Percentiles rank a stretch among this genome's conserved stretches.
Evolutionary conservation across 1,140 invertebrate genomes (phyloP).

Genomic region (Mercenaria mercenaria): DNA sequence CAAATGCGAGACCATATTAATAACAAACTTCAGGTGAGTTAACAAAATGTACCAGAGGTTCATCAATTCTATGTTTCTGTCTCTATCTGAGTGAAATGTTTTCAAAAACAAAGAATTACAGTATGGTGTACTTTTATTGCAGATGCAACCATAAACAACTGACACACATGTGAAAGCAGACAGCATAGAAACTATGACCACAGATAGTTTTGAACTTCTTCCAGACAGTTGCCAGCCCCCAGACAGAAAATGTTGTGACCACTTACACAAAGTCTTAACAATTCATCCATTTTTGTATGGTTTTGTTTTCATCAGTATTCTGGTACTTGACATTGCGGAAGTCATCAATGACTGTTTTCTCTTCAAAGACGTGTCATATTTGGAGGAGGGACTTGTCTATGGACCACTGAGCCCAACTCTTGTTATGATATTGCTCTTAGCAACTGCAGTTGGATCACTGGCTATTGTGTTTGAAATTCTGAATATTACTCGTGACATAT

Average conservation of each 20-base stretch:
- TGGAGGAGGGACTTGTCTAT: constrained; percentile 65
- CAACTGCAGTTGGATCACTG: constrained; percentile 61
- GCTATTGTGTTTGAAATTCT: constrained; percentile 64
- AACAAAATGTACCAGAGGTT: too few relatives aligned
- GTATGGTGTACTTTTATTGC: too few relatives aligned
- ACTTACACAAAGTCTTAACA: constrained; percentile 43
- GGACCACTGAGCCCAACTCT: constrained; percentile 48
- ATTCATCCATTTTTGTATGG: constrained; percentile 50
- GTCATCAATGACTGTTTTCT: constrained; percentile 67
- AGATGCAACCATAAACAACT: too few relatives aligned
- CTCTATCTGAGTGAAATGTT: too few relatives aligned
- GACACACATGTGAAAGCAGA: too few relatives aligned
- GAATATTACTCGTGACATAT: constrained; percentile 50
- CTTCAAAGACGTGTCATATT: constrained; percentile 56
- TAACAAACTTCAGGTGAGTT: too few relatives aligned
- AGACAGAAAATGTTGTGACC: neutral
- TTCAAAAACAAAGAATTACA: too few relatives aligned
- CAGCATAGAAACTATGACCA: neutral
- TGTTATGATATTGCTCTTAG: constrained; percentile 38
- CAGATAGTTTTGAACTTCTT: constrained; percentile 1
- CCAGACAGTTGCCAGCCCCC: neutral
- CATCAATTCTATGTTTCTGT: too few relatives aligned
- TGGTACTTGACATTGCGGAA: constrained; percentile 63
- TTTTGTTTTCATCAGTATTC: constrained; percentile 50
- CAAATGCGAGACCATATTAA: too few relatives aligned